Conservation (phyloP, 1,140 invertebrate genomes). For the Drosophila lini region DNA sequence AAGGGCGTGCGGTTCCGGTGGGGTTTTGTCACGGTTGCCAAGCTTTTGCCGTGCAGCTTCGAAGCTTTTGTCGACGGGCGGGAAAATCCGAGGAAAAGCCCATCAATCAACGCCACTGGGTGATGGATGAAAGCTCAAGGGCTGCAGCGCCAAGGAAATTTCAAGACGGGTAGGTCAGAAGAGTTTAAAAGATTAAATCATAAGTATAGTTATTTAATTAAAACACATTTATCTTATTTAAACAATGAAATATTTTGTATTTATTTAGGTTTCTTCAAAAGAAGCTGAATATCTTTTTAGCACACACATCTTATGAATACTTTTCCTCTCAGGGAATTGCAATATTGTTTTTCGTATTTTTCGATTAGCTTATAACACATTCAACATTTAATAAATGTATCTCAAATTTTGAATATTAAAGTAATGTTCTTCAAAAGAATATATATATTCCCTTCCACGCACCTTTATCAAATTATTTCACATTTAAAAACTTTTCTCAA, state of each 20-base stretch:
- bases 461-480: slow-evolving; percentile 8
- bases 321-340: slow-evolving; percentile 1
- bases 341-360: slow-evolving; percentile 3
- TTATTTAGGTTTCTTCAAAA: slow-evolving; percentile 44
- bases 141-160: slow-evolving; percentile 2
- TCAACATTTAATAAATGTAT: slow-evolving; percentile 30
- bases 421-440: slow-evolving; percentile 39
- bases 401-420: slow-evolving; percentile 13
- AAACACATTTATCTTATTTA: background rate
- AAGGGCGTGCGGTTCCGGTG: slow-evolving; percentile 64
- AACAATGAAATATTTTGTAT: slow-evolving; percentile 8
- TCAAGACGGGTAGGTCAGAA: background rate
- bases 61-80: slow-evolving; percentile 14
- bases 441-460: slow-evolving; percentile 17
- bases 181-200: slow-evolving; percentile 5
- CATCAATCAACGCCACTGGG: slow-evolving; percentile 29
- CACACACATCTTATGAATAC: slow-evolving; percentile 3
- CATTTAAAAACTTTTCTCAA: slow-evolving; percentile 27
- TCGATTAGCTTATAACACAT: slow-evolving; percentile 27
- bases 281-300: slow-evolving; percentile 29
- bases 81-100: slow-evolving; percentile 6
- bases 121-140: slow-evolving; percentile 21
- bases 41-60: slow-evolving; percentile 29
- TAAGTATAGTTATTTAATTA: background rate
- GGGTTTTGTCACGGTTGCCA: slow-evolving; percentile 35